Base-by-base conservation (phyloP, 2,113 vertebrate genomes). In the Corapipo altera region DNA sequence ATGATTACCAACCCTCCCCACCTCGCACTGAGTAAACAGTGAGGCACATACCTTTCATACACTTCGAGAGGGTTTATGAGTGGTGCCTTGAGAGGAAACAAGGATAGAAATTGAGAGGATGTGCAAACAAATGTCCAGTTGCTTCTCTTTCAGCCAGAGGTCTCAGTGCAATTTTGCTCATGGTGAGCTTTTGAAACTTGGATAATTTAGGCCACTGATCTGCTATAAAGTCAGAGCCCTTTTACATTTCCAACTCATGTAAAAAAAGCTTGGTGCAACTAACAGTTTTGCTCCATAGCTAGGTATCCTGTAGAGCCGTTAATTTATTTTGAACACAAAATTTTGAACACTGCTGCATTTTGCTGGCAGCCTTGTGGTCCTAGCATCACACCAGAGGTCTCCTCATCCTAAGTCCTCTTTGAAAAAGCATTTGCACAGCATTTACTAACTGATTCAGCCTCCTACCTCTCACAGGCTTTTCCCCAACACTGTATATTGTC, bases 31-130 rank as follows among this genome's bases (percentile, higher is more conserved):
- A 48, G 33, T 62, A 73, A 65, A 69, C 8, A 27, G 21, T 24
- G 75, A 21, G 78, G 69, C 92, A 90, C 75, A 72, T 92, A 98
- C 98, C 97, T 98, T 98, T 98, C 91, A 92, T 96, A 77, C 87
- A 48, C 5, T 95, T 91, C 33, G 78, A 19, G 88, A 32, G 98
- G 96, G 13, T 58, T 90, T 93, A 6, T 41, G 43, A 62, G 67
- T 80, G 15, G 28, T 67, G 17, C 46, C 33, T 58, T 44, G n/a
- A 41, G 37, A 46, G 39, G 12, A 62, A 59, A 61, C 41, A 43
- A 52, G 8, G 20, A 21, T 54, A 82, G 46, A 70, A 77, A 58
- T 12, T 59, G 57, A 48, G 82, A 87, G 6, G 51, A 78, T 41
- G 16, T 77, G 61, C 27, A 88, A 93, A 61, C 84, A 61, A 20